Evolutionary conservation across 2,888 invertebrate species (phyloP).

Genomic region (Drosophila diplacantha): DNA sequence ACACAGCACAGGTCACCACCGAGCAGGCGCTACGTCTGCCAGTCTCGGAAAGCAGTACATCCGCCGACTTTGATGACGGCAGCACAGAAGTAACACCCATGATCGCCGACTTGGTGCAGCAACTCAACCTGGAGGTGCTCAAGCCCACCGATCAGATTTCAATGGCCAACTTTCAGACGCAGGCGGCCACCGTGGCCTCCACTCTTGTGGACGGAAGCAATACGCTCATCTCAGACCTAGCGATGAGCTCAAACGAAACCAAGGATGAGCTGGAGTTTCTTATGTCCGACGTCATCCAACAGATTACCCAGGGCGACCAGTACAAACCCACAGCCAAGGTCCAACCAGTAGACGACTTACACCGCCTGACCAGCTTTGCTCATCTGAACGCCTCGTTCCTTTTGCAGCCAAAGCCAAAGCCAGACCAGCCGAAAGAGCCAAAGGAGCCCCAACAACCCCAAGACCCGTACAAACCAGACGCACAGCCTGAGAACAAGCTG

Average conservation of each 20-base stretch:
- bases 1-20: constrained; percentile 28
- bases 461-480: constrained; percentile 6
- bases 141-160: constrained; percentile 69
- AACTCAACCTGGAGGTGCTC: constrained; percentile 65
- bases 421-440: constrained; percentile 2
- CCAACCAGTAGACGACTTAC: constrained; percentile 38
- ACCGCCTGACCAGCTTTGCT: constrained; percentile 74
- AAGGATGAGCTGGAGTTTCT: constrained; percentile 74
- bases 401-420: constrained; percentile 39
- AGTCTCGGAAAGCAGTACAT: constrained; percentile 52
- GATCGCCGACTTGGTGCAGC: constrained; percentile 66
- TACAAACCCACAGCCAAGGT: constrained; percentile 27
- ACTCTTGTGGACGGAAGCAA: constrained; percentile 73
- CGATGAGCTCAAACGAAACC: constrained; percentile 69
- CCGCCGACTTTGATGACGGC: constrained; percentile 35
- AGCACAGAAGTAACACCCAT: constrained; percentile 57
- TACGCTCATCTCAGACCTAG: constrained; percentile 52
- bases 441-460: constrained; percentile 15
- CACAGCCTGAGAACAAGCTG: constrained; percentile 18
- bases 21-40: constrained; percentile 48
- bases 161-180: constrained; percentile 76
- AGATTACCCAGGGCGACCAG: constrained; percentile 62
- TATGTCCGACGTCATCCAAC: constrained; percentile 76
- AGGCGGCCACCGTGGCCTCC: constrained; percentile 77
- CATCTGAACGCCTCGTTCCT: constrained; percentile 73